Percentiles rank a stretch among this genome's conserved stretches.
These are phyloP conservation scores for Mastomys natalensis DNA, from an alignment of 2,113 vertebrate genomes.

Conservation along the genomic window DNA sequence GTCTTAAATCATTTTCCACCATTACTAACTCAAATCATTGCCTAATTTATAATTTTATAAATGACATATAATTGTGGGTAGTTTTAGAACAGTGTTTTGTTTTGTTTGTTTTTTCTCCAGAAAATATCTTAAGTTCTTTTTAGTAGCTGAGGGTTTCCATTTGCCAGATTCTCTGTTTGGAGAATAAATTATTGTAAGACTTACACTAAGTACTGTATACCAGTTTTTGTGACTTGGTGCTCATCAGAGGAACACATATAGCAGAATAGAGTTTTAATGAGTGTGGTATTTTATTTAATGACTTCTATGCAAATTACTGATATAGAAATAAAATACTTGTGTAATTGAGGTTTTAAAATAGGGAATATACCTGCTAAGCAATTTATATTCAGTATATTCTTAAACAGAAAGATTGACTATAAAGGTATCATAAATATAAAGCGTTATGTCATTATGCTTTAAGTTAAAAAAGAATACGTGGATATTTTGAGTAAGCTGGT, in stretches of 20 bases:
- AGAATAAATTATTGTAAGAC: neutral
- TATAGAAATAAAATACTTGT: neutral
- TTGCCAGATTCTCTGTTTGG: neutral
- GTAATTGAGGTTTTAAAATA: neutral
- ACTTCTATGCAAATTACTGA: neutral
- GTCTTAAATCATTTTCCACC: slow-evolving; percentile 62
- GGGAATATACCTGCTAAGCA: neutral
- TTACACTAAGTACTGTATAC: neutral
- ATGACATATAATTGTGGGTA: slow-evolving; percentile 45
- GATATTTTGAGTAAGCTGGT: neutral
- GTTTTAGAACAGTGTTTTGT: slow-evolving; percentile 32
- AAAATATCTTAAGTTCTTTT: slow-evolving; percentile 42
- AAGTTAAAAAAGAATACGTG: neutral
- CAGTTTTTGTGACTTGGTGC: slow-evolving; percentile 36
- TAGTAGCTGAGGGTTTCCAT: neutral
- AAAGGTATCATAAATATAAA: neutral
- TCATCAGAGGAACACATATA: neutral
- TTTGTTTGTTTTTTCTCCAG: neutral
- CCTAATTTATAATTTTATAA: slow-evolving; percentile 67
- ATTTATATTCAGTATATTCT: neutral
- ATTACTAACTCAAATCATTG: slow-evolving; percentile 66
- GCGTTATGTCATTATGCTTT: neutral
- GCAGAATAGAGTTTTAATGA: neutral
- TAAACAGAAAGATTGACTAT: neutral
- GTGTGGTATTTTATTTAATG: slow-evolving; percentile 22